Evolutionary conservation across 1,140 invertebrate species (phyloP).

Genomic region (Drosophila santomea): DNA sequence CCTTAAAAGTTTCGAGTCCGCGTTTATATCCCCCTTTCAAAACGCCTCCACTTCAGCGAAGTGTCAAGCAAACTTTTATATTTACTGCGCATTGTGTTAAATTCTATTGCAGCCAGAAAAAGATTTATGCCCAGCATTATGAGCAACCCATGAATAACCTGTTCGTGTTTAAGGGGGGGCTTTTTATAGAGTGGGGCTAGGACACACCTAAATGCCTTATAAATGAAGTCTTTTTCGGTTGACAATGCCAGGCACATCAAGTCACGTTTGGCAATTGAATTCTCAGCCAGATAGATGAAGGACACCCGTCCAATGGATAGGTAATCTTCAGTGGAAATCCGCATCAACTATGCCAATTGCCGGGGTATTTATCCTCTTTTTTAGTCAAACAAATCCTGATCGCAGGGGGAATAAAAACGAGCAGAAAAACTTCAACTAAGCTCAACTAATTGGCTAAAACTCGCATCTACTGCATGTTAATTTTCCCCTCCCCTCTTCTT

Average conservation of each 20-base stretch:
- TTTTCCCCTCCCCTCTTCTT: slow-evolving; percentile 36
- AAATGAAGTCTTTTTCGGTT: slow-evolving; percentile 59
- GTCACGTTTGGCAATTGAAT: slow-evolving; percentile 70
- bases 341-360: too few species aligned
- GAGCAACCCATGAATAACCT: slow-evolving; percentile 35
- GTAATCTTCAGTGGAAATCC: slow-evolving; percentile 51
- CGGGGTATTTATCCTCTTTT: not conserved
- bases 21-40: not conserved
- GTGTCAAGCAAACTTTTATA: slow-evolving; percentile 29
- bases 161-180: not conserved
- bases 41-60: not conserved
- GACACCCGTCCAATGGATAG: slow-evolving; percentile 28
- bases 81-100: slow-evolving; percentile 66
- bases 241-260: slow-evolving; percentile 52
- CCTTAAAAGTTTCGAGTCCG: not conserved
- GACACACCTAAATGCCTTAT: slow-evolving; percentile 69
- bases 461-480: slow-evolving; percentile 78
- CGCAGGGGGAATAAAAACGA: slow-evolving; percentile 17
- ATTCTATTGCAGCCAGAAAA: slow-evolving; percentile 53
- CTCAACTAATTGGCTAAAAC: slow-evolving; percentile 77
- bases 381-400: slow-evolving; percentile 22
- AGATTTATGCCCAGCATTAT: slow-evolving; percentile 69
- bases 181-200: slow-evolving; percentile 12
- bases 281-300: slow-evolving; percentile 39
- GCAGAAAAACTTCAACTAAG: slow-evolving; percentile 47